Evolutionary conservation across 2,888 invertebrate species (phyloP), one percentile per base, ranked within the genome.

Genomic region (Ophonus ardosiacus): DNA sequence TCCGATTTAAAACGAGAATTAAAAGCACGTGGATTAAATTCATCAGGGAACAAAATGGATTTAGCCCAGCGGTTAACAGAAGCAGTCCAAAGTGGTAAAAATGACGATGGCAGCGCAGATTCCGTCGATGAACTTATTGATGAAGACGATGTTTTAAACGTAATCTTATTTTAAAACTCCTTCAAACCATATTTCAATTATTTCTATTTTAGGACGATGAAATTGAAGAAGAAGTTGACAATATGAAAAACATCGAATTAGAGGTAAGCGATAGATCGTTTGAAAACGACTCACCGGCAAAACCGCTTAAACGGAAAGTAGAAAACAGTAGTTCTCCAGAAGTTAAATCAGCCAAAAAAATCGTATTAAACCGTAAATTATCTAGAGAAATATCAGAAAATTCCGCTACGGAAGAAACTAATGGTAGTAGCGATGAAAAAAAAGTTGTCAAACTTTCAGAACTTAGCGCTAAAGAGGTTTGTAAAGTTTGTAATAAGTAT

Each of bases 1-100:
- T 95, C 96, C 13, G 97, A 98, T 90, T 92, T 98, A 88, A 96
- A 96, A 88, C 94, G 95, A 88, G 97, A 97, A 90, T 91, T 98
- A 82, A 97, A 97, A 91, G 92, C 94, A 86, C 94, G 97, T 89
- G 96, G 96, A 21, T 92, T 97, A 24, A 92, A 94, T 13, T 93
- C 94, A 7, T 92, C 94, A 76, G 98, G 98, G 5, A 97, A 97
- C 90, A 98, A 97, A 93, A 95, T 93, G 63, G 97, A 97, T 89
- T 92, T 98, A 81, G 92, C 96, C 61, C 95, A 96, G 87, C 93
- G 97, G 87, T 93, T 98, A 74, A 95, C 96, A 89, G 93, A 94
- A 7, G 93, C 93, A 0, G 90, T 93, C 88, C 94, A 92, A 88
- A 91, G 40, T 21, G 80, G 90, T 89, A 93, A 91, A 91, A 85